phyloP scores from a whole-genome alignment of 2,797 vertebrate species.

The Alca torda region DNA sequence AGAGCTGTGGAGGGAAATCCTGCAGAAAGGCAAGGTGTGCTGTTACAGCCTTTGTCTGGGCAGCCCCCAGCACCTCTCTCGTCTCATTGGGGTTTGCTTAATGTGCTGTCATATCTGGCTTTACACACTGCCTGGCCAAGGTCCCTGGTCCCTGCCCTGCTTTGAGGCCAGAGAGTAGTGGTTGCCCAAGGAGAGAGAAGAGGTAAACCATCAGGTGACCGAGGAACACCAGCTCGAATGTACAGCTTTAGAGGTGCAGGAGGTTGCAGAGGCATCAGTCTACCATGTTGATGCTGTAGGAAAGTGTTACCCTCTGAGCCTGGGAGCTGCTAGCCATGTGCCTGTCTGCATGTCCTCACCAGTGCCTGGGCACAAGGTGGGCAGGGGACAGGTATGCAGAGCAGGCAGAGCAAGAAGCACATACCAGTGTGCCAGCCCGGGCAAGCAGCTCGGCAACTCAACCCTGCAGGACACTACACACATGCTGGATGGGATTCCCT shows the following conservation, averaged over 20 bases:
- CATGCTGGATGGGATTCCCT: background rate
- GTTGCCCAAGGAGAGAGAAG: background rate
- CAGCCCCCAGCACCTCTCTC: background rate
- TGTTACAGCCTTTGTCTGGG: background rate
- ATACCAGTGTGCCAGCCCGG: background rate
- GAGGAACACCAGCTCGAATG: background rate
- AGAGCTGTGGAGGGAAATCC: conserved; percentile 78
- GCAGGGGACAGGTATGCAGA: background rate
- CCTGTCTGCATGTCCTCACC: background rate
- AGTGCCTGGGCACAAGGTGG: background rate
- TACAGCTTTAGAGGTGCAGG: background rate
- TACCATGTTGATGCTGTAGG: rapidly evolving
- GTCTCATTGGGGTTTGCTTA: background rate
- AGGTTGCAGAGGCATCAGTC: background rate
- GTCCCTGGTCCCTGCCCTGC: background rate
- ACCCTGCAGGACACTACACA: background rate
- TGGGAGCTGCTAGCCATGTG: background rate
- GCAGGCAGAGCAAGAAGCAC: background rate
- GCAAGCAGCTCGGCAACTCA: background rate
- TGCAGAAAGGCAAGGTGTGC: conserved; percentile 69
- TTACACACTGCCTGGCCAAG: background rate
- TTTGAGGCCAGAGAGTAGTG: background rate
- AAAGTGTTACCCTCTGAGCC: background rate
- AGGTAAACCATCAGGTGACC: background rate
- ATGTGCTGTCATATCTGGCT: background rate